Percentiles rank a stretch among this genome's conserved stretches.
phyloP scores from a whole-genome alignment of 2,113 vertebrate species.

The Ameiurus melas region DNA sequence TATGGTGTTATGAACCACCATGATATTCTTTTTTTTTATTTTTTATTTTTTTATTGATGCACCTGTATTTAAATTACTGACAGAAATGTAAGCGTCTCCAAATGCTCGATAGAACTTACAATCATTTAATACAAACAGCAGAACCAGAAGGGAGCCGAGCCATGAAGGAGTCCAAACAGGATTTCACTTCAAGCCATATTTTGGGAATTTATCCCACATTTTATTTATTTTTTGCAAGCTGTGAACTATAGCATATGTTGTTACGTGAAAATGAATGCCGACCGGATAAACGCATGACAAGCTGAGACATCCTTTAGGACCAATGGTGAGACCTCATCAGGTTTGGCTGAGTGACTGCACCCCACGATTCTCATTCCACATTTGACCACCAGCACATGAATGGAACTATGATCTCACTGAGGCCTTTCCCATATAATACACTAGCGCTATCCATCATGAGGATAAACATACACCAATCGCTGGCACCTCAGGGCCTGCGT shows the following conservation, averaged over 20 bases:
- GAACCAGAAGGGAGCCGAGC: neutral
- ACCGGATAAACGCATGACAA: neutral
- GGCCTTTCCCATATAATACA: slow-evolving; percentile 43
- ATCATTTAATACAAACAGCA: neutral
- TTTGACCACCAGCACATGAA: slow-evolving; percentile 24
- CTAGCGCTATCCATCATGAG: slow-evolving; percentile 46
- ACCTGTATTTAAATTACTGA: neutral
- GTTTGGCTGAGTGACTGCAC: neutral
- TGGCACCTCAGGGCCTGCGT: slow-evolving; percentile 38
- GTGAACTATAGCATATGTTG: neutral
- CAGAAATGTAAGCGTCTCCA: neutral
- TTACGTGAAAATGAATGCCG: neutral
- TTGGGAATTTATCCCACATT: neutral
- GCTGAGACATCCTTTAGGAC: neutral
- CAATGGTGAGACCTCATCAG: slow-evolving; percentile 5
- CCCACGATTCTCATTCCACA: neutral
- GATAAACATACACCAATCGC: slow-evolving; percentile 43
- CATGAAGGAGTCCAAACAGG: neutral
- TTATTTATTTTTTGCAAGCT: slow-evolving; percentile 7
- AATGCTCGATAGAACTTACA: neutral
- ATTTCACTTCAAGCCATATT: neutral
- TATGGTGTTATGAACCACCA: too few species aligned
- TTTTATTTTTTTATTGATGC: too few species aligned
- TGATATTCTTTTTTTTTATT: too few species aligned
- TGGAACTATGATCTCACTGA: slow-evolving; percentile 43